Base-by-base conservation (phyloP, 2,113 vertebrate species). In the Thunnus thynnus region DNA sequence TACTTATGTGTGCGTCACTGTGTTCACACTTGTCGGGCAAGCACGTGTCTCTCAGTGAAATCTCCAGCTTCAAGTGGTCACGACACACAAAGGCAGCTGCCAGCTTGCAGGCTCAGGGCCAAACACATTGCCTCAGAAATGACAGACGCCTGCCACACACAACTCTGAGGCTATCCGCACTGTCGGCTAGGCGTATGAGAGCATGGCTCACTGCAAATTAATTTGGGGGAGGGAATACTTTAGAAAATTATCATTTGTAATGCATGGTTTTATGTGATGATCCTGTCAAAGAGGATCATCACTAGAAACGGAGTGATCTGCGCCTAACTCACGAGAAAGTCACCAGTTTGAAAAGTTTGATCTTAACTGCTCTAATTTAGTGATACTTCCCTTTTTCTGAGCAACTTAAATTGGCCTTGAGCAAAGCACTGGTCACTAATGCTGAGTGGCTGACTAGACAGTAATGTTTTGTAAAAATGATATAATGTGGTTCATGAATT, bases 51-150 rank as follows among this genome's bases (percentile, higher is more conserved):
- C 85, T 72, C 50, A 80, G 85, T 90, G 76, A 88, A 89, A 86
- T 82, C 76, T 88, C 80, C 44, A 79, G 82, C 73, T 85, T 88
- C 64, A 41, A 93, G 88, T 89, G 84, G 88, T 91, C 87, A 91
- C 86, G 85, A 91, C 80, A 69, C 86, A 91, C 71, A 83, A 66
- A 84, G 78, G 73, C 87, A 91, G 90, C 84, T 85, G 91, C 88
- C 87, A 89, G 88, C 78, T 81, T 81, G 68, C 76, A 73, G 82
- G 90, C 89, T 87, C 58, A 71, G 67, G 81, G 88, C 86, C 83
- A 87, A 88, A 85, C 72, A 54, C 89, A 80, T 30, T 71, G 72
- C 78, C 75, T 80, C 30, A 10, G 78, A 89, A 73, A 89, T 88
- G 80, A 88, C 83, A 88, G 81, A 89, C 81, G 83, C 74, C 76